Base-by-base conservation (phyloP, 2,797 vertebrate species). In the Selene dorsalis region DNA sequence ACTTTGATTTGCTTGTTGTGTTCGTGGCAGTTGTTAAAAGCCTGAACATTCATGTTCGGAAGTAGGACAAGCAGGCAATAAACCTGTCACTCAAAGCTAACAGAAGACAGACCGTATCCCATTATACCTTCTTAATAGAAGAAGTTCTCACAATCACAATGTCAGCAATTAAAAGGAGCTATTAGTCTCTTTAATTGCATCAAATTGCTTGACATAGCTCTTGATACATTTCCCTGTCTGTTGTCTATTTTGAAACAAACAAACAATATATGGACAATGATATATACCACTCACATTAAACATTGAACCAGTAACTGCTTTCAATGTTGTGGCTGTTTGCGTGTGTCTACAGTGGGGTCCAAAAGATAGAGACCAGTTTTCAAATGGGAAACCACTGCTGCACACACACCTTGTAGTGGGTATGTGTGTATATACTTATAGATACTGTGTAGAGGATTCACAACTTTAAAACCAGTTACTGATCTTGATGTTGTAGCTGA, bases 1-100 rank as follows among this genome's bases (percentile, higher is more conserved):
- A 58, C 56, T 67, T 65, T 60, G 39, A 73, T 64, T 32, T 56
- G 58, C 45, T 69, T 18, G 55, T 73, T 67, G 43, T 65, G 71
- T 58, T 62, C 52, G 52, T 74, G 43, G n/a, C 43, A 47, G 50
- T 18, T 26, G 50, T n/a, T 22, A n/a, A 58, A 52, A 52, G 41
- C 17, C 26, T 62, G 24, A 43, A 48, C 39, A 69, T 53, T 63
- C 14, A 24, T 41, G 82, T 63, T 22, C 12, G 24, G 32, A 61
- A 77, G 47, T 22, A 13, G n/a, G 41, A 76, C 35, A 48, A 26
- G 39, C 30, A 50, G 6, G 52, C 22, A 26, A 50, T 22, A 26
- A 60, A 20, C 6, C 22, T 58, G 61, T 52, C 76, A 73, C 12
- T 72, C 20, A 71, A 1, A 38, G 8, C 43, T 22, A 60, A 65